Evolutionary conservation across 2,797 vertebrate genomes (phyloP), one percentile per base, ranked within the genome.

Genomic region (Arctocebus calabarensis): DNA sequence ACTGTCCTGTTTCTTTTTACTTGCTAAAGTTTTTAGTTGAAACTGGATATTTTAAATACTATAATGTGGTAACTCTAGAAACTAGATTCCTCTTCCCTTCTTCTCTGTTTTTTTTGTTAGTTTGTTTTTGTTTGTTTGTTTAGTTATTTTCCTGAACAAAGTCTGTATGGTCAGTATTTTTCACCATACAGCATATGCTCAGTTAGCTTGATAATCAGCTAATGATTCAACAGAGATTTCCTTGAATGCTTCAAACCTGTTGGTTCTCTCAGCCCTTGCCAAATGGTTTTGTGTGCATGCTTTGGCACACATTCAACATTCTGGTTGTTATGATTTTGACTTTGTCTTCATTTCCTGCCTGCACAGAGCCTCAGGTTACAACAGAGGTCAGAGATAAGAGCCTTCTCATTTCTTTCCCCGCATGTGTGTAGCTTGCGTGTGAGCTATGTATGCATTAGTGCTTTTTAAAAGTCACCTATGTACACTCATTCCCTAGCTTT

Each of bases 1-100:
- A 70, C 10, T 93, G 91, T 71, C n/a, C 48, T 75, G 7, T 83
- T 92, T 95, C 16, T 88, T 91, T 70, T 62, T 45, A 78, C 48
- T 0, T 20, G 17, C 71, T 37, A 89, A 29, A 73, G 7, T 45
- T 34, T 84, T 82, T 83, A 10, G 5, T 55, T 71, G 55, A 93
- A 91, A 83, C 17, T 29, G 25, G 20, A 48, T 34, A 66, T 66
- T 95, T 64, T 57, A 84, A 84, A 78, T 55, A 57, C 45, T 87
- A 2, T 64, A 79, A 79, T 13, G 32, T 48, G 25, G 7, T 7
- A 45, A 37, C 70, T 85, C 45, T 85, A 20, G 32, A 95, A 85
- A 66, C 11, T 34, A 79, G 52, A 37, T 57, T 34, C 19, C 37
- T 13, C 59, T 34, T 34, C 10, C 11, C 23, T 22, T 4, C 34